Evolutionary conservation across 2,113 vertebrate species (phyloP).

Genomic region (Marmota flaviventris): DNA sequence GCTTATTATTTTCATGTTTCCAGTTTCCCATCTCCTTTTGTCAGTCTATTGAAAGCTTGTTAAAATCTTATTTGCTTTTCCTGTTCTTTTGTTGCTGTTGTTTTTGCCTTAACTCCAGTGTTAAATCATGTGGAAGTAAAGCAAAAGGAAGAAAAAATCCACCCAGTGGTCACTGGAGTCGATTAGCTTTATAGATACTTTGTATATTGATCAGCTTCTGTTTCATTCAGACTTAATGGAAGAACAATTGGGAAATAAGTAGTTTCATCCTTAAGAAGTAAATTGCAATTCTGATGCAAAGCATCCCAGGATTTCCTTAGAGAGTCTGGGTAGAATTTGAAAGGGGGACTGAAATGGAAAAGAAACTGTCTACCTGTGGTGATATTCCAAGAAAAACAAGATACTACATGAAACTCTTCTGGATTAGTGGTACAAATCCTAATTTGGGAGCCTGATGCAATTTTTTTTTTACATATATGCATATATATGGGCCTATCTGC

Average conservation of each 20-base stretch:
- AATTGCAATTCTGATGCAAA: conserved; percentile 48
- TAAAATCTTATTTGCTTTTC: conserved; percentile 85
- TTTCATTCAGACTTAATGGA: conserved; percentile 81
- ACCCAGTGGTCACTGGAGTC: conserved; percentile 22
- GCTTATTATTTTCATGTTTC: conserved; percentile 86
- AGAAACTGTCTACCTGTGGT: not conserved
- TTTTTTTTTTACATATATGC: too few relatives aligned
- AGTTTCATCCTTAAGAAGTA: conserved; percentile 70
- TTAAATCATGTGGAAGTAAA: conserved; percentile 76
- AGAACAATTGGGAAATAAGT: conserved; percentile 73
- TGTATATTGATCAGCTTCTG: conserved; percentile 72
- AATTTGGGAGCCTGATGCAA: not conserved
- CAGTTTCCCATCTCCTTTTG: conserved; percentile 78
- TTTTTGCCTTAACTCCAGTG: conserved; percentile 80
- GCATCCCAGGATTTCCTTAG: conserved; percentile 51
- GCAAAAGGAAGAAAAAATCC: conserved; percentile 42
- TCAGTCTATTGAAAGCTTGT: conserved; percentile 85
- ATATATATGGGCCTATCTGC: not conserved
- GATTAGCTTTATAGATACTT: conserved; percentile 64
- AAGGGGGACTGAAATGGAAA: not conserved
- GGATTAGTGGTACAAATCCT: not conserved
- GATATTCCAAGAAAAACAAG: not conserved
- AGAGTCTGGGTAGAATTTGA: conserved; percentile 36
- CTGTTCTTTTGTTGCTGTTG: conserved; percentile 72
- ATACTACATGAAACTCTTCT: not conserved